Base-by-base conservation (phyloP, 2,888 invertebrate genomes). In the Elmis aenea region DNA sequence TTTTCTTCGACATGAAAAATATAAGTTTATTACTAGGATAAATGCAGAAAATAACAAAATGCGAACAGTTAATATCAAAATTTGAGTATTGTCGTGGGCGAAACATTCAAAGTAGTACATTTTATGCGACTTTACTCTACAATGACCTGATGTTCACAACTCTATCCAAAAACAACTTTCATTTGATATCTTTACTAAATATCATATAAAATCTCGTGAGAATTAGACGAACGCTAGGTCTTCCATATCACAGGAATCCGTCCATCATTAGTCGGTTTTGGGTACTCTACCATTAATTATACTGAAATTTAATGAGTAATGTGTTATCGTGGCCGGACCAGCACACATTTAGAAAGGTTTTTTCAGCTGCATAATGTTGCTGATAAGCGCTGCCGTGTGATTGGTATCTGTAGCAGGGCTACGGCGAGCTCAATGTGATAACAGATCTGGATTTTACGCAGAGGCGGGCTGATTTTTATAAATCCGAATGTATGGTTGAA, bases 291-390 rank as follows among this genome's bases (percentile, higher is more conserved):
- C 52, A 51, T 52, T 53, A 51, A 53, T 53, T 53, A 53, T 42
- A 48, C 42, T 44, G 40, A 50, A 52, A 53, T 53, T 48, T 53
- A 53, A 52, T 50, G 53, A 53, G 48, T 51, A 48, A 47, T 47
- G 44, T 42, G 47, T 50, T 53, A 51, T 49, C 48, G 42, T 35
- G 36, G 42, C 29, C 35, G 38, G 38, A 29, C 45, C 44, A 48
- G 46, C 44, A 42, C 46, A 50, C 45, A 46, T 50, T 47, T 48
- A 42, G 39, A 42, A 45, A 46, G 45, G 42, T 40, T 47, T 45
- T 47, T 45, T 47, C 37, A 33, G 38, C 41, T 42, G 34, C 40
- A 45, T 42, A 41, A 45, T 42, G 44, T 46, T 23, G 33, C 26
- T 36, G 47, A 47, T 47, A 45, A 45, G 42, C 41, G 37, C 31